Base-by-base conservation (phyloP, 2,888 invertebrate genomes). In the Acronicta aceris region DNA sequence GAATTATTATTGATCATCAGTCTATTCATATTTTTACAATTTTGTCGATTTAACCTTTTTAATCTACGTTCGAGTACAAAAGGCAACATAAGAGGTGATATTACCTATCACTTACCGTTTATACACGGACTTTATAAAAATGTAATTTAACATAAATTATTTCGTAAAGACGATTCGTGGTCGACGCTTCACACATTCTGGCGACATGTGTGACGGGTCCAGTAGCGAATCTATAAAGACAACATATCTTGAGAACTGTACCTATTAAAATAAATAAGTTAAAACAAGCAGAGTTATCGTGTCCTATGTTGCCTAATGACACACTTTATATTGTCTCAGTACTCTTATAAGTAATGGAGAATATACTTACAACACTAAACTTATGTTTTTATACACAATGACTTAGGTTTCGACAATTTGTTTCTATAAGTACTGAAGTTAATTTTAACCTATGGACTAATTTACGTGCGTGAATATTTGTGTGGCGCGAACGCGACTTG, bases 351-450 rank as follows among this genome's bases (percentile, higher is more conserved):
- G 89, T 91, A 92, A 92, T 91, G 94, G 94, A 93, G 93, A 91
- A 92, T 91, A 92, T 91, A 86, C 93, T 93, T 93, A 93, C 74
- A 86, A 83, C 70, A 82, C 92, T 93, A 92, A 91, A 92, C 93
- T 92, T 93, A 94, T 82, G 87, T 87, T 91, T 89, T 92, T 94
- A 93, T 94, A 94, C 93, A 94, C 92, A 94, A 94, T 94, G 94
- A 94, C 94, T 94, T 94, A 94, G 94, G 93, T 90, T 94, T 93
- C 94, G 93, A 94, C 94, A 92, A 90, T 92, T 92, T 92, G 92
- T 93, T 93, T 90, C 94, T 94, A 94, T 93, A 94, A 93, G 93
- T 93, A 94, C 93, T 88, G 90, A 89, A 89, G 84, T 87, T 88
- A 87, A 78, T 82, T 86, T 88, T 86, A 89, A 87, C 86, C 90